phyloP scores from a whole-genome alignment of 2,797 vertebrate species.

The Onychomys leucogaster region DNA sequence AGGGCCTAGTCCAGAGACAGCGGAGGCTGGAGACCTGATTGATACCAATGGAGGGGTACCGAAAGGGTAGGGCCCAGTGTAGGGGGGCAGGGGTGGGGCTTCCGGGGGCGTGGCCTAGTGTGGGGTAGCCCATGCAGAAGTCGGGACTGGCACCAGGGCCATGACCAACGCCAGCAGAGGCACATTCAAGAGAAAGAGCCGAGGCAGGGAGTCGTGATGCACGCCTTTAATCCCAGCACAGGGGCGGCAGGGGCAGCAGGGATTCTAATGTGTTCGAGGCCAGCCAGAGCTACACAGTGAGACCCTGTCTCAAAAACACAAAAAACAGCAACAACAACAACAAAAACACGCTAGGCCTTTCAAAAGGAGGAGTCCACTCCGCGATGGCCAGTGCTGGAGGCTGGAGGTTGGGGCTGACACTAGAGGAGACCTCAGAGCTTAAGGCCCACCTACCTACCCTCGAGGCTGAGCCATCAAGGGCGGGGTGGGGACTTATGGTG shows the following conservation, averaged over 20 bases:
- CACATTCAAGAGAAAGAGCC: not conserved
- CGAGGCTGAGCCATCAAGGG: not conserved
- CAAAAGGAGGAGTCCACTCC: not conserved
- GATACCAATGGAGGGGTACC: not conserved
- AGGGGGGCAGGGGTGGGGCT: not conserved
- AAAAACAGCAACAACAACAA: not conserved
- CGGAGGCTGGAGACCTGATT: not conserved
- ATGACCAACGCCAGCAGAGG: not conserved
- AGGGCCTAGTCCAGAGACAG: not conserved
- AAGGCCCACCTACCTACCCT: not conserved
- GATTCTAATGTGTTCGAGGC: not conserved
- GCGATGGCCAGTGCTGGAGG: not conserved
- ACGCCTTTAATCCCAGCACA: not conserved
- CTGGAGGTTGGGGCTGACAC: not conserved
- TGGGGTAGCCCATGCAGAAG: not conserved
- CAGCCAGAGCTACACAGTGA: not conserved
- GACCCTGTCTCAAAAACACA: not conserved
- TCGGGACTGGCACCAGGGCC: not conserved
- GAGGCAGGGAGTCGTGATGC: not conserved
- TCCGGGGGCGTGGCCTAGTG: accelerated
- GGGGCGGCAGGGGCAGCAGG: not conserved
- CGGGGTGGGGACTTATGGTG: not conserved
- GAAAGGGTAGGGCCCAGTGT: not conserved
- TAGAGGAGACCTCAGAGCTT: not conserved
- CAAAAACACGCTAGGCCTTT: not conserved